Percentiles rank a stretch among this genome's conserved stretches.
These are phyloP conservation scores for Bradypus variegatus DNA, from an alignment of 2,797 vertebrate species.

Conservation along the genomic window DNA sequence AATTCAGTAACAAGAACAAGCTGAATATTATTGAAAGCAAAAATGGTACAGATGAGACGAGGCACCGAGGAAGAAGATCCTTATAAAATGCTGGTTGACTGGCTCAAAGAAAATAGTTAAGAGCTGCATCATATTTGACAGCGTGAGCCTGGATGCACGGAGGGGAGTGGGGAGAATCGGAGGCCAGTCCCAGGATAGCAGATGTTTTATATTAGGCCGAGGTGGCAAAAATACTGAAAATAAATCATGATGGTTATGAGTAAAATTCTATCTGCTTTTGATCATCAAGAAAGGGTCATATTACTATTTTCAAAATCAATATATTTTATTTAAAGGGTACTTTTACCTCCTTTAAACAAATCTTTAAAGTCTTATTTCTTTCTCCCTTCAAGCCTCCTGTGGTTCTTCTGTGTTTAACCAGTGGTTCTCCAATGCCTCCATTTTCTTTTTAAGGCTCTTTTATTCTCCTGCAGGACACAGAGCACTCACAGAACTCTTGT, in stretches of 20 bases:
- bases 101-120: neutral
- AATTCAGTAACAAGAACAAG: neutral
- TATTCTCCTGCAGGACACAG: neutral
- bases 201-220: constrained; percentile 31
- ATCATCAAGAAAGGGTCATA: constrained; percentile 10
- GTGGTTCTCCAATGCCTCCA: constrained; percentile 17
- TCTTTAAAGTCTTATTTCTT: constrained; percentile 21
- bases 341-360: constrained; percentile 32
- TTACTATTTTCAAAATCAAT: constrained; percentile 39
- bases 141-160: neutral
- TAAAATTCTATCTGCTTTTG: constrained; percentile 49
- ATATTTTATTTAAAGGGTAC: constrained; percentile 24
- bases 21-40: neutral
- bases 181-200: neutral
- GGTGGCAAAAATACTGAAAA: constrained; percentile 35
- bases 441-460: constrained; percentile 34
- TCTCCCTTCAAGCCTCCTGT: neutral
- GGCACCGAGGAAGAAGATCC: neutral
- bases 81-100: neutral
- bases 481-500: neutral
- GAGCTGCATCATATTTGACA: neutral
- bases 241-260: constrained; percentile 6
- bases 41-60: neutral
- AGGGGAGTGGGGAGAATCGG: neutral
- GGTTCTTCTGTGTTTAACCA: constrained; percentile 45